Conservation (phyloP, 2,113 vertebrate species). For the Balaeniceps rex region DNA sequence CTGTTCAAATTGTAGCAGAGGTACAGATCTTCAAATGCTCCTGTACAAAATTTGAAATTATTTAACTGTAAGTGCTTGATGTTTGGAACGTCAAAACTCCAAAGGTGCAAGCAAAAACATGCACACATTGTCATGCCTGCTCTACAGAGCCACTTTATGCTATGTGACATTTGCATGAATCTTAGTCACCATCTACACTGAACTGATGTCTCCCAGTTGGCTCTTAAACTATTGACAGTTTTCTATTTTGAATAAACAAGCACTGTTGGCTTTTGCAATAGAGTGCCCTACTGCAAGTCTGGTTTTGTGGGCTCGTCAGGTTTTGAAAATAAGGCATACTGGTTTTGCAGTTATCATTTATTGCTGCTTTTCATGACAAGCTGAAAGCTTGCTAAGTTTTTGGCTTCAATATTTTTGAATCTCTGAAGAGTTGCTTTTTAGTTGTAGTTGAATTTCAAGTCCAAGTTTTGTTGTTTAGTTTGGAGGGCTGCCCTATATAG, state of each 20-base stretch:
- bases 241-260: slow-evolving; percentile 6
- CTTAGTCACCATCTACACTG: not conserved
- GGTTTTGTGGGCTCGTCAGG: not conserved
- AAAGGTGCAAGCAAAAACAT: not conserved
- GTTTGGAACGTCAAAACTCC: not conserved
- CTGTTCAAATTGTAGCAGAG: not conserved
- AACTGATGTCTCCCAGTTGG: not conserved
- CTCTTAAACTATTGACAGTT: not conserved
- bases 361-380: not conserved
- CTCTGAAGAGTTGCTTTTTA: not conserved
- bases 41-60: not conserved
- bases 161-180: not conserved
- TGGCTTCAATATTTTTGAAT: not conserved
- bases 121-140: not conserved
- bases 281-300: not conserved
- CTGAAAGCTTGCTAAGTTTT: not conserved
- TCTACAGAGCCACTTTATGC: not conserved
- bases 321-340: not conserved
- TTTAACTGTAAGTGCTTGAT: not conserved
- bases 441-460: not conserved
- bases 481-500: not conserved
- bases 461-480: not conserved
- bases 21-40: not conserved
- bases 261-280: not conserved
- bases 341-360: not conserved